Conservation (phyloP, 2,113 vertebrate species). For the Scartelaos histophorus region DNA sequence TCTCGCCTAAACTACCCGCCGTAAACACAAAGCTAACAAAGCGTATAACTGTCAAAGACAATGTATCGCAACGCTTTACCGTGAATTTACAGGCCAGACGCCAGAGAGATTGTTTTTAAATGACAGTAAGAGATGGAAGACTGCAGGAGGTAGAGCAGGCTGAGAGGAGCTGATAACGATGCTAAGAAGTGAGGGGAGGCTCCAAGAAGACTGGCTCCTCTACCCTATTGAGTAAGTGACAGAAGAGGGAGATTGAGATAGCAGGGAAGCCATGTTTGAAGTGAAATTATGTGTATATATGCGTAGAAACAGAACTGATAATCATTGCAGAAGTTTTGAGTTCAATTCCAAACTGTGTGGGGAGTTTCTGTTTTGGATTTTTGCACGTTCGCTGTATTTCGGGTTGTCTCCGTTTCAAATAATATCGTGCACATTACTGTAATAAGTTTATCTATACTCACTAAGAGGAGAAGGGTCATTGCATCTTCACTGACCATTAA, state of each 20-base stretch:
- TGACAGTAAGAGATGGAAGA: not conserved
- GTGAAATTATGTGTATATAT: not conserved
- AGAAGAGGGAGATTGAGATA: not conserved
- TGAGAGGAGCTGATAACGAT: conserved; percentile 1
- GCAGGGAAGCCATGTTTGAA: not conserved
- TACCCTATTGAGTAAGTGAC: conserved; percentile 9
- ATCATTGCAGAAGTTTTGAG: not conserved
- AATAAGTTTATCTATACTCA: too few relatives aligned
- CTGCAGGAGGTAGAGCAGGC: not conserved
- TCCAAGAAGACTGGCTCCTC: conserved; percentile 8
- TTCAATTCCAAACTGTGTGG: not conserved
- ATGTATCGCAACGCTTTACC: not conserved
- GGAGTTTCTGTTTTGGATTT: too few relatives aligned
- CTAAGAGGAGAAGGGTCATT: too few relatives aligned
- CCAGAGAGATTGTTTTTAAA: not conserved
- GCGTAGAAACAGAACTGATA: not conserved
- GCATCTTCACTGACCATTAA: too few relatives aligned
- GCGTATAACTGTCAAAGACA: conserved; percentile 32
- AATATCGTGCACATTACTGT: too few relatives aligned
- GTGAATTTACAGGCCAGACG: not conserved
- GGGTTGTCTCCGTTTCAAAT: too few relatives aligned
- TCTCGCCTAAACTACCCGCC: too few relatives aligned
- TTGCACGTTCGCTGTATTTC: too few relatives aligned
- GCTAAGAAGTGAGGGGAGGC: not conserved
- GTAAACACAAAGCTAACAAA: conserved; percentile 1